Evolutionary conservation across 2,113 vertebrate genomes (phyloP), one percentile per base, ranked within the genome.

Genomic region (Rissa tridactyla): DNA sequence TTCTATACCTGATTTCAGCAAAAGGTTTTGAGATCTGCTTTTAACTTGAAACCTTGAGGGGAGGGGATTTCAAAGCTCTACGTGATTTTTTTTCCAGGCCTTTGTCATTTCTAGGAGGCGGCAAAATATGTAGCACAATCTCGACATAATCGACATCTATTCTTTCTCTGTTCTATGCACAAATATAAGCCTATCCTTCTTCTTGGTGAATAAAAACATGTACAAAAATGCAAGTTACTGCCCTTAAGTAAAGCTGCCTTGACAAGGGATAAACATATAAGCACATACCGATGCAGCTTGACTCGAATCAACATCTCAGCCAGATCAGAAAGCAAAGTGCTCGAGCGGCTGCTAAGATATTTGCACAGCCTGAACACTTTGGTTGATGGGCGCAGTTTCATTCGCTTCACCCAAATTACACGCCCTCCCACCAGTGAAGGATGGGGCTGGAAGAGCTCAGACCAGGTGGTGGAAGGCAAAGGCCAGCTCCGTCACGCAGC

Each of bases 1-100:
- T 90, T 94, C 95, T 75, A 93, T 61, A 86, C 77, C 90, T 80
- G 90, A 92, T 77, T 96, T 92, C 86, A 94, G 86, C 64, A 91
- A 91, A 93, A 82, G 84, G 89, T 90, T 92, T 82, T 81, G 66
- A 96, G 60, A 62, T 47, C 78, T 83, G 42, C 42, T 76, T 88
- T 95, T 58, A 82, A 47, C 19, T 61, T 62, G 57, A 89, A 84
- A 70, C 6, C 9, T 47, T 11, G 10, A 73, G 10, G 66, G 12
- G 15, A 82, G 19, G 8, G 69, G 78, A 86, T 86, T 87, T 87
- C 77, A 89, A 91, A 87, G 44, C 22, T 60, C 25, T 22, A 4
- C 11, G 34, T 3, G 26, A 16, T 15, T 76, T 87, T 66, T 64
- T 72, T 92, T 54, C 18, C 32, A 58, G 30, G 42, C 26, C 7